A percentile compares a stretch with the other conserved stretches of the same genome.
These are phyloP conservation scores for Sipha maydis DNA, from an alignment of 2,888 invertebrate genomes.

Conservation along the genomic window DNA sequence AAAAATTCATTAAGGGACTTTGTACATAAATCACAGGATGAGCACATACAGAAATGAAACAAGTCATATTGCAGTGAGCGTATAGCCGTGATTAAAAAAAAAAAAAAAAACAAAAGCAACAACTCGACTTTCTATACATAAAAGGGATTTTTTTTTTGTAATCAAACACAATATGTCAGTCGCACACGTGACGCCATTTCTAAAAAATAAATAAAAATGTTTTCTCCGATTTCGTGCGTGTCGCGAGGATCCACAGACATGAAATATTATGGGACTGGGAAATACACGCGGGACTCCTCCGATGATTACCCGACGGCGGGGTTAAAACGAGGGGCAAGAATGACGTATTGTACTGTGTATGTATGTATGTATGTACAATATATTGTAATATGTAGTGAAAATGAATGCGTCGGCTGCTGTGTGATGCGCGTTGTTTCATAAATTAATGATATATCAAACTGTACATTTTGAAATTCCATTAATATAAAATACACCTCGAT, in stretches of 20 bases:
- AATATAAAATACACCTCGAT: constrained; percentile 10
- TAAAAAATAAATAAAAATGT: not conserved
- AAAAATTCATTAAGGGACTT: constrained; percentile 37
- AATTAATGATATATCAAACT: constrained; percentile 52
- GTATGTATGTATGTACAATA: not conserved
- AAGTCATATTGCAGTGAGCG: not conserved
- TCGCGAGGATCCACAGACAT: not conserved
- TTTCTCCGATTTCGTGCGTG: constrained; percentile 4
- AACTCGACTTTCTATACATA: constrained; percentile 18
- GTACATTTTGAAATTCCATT: constrained; percentile 47
- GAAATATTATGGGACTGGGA: constrained; percentile 35
- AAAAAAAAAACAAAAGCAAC: constrained; percentile 37
- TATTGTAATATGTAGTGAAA: not conserved
- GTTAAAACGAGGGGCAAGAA: not conserved
- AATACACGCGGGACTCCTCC: constrained; percentile 9
- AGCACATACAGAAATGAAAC: not conserved
- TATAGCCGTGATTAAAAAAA: constrained; percentile 45
- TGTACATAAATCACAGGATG: constrained; percentile 4
- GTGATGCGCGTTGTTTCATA: constrained; percentile 34
- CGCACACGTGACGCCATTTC: constrained; percentile 26
- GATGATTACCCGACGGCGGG: constrained; percentile 12
- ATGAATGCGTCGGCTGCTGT: not conserved
- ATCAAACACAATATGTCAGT: constrained; percentile 33
- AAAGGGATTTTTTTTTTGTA: constrained; percentile 49
- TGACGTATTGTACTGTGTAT: not conserved